Conservation (phyloP, 2,888 invertebrate species). For the Plagodis dolabraria region DNA sequence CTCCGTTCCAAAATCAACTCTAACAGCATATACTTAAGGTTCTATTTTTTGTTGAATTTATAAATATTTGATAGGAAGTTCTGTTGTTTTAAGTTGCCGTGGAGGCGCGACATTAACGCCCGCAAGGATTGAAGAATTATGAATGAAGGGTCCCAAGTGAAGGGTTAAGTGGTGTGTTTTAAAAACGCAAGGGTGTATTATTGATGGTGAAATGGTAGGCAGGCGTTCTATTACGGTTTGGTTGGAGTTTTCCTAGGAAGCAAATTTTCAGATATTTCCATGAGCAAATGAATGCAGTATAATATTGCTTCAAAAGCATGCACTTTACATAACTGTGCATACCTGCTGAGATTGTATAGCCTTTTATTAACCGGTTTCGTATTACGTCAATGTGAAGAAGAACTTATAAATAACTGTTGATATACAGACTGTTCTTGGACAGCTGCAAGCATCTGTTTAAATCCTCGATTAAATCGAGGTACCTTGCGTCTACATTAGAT, state of each 20-base stretch:
- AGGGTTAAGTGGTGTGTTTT: constrained; percentile 73
- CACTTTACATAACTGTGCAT: too few species aligned
- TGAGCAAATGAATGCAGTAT: not conserved
- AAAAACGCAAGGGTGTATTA: constrained; percentile 65
- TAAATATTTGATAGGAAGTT: constrained; percentile 53
- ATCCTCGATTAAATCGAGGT: too few species aligned
- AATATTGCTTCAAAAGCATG: too few species aligned
- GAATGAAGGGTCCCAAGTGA: constrained; percentile 74
- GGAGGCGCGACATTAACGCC: constrained; percentile 83
- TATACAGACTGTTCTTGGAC: too few species aligned
- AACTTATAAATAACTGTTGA: too few species aligned
- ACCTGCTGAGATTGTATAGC: too few species aligned
- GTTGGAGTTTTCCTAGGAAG: not conserved
- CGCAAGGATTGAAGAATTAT: constrained; percentile 75
- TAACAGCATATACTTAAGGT: constrained; percentile 30
- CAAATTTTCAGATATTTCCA: not conserved
- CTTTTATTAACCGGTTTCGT: too few species aligned
- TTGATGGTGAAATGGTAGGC: constrained; percentile 63
- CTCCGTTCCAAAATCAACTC: constrained; percentile 39
- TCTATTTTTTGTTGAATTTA: constrained; percentile 32
- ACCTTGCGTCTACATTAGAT: too few species aligned
- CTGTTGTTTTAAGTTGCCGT: constrained; percentile 70
- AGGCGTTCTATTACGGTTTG: constrained; percentile 22
- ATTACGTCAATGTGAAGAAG: too few species aligned
- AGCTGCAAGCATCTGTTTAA: too few species aligned